A percentile compares a stretch with the other conserved stretches of the same genome.
phyloP scores from a whole-genome alignment of 2,888 invertebrate species.

The Atrina japonica region DNA sequence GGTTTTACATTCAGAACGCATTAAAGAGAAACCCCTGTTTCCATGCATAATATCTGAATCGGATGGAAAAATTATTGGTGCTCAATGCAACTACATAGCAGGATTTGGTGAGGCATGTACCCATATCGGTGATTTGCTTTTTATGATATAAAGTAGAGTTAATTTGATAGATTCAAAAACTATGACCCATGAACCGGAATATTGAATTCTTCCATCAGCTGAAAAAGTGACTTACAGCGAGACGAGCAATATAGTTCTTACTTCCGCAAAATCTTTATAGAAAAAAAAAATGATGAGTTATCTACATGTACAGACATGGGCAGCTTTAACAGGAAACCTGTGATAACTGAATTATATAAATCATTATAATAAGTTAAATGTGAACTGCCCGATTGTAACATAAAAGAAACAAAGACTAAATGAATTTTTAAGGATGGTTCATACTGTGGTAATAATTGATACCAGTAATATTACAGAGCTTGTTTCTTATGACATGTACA shows the following conservation, averaged over 20 bases:
- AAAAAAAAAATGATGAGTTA: neutral
- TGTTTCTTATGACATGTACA: too few relatives aligned
- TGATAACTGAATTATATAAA: too few relatives aligned
- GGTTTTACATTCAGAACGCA: slow-evolving; percentile 31
- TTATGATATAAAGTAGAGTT: slow-evolving; percentile 44
- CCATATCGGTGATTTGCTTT: slow-evolving; percentile 53
- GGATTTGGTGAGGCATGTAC: slow-evolving; percentile 33
- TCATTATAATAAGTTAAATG: too few relatives aligned
- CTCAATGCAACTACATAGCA: slow-evolving; percentile 59
- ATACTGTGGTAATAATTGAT: too few relatives aligned
- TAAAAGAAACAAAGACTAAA: too few relatives aligned
- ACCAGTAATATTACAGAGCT: too few relatives aligned
- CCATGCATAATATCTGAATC: slow-evolving; percentile 38
- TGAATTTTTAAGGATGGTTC: too few relatives aligned
- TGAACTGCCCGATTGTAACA: too few relatives aligned
- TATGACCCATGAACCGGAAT: slow-evolving; percentile 43
- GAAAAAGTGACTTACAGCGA: slow-evolving; percentile 26
- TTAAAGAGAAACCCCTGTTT: slow-evolving; percentile 24
- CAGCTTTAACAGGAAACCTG: neutral
- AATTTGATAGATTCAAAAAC: slow-evolving; percentile 43
- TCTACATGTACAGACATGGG: neutral
- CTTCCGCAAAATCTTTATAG: slow-evolving; percentile 18
- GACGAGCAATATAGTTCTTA: slow-evolving; percentile 17
- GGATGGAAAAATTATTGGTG: slow-evolving; percentile 31
- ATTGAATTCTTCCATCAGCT: slow-evolving; percentile 43